Evolutionary conservation across 2,888 invertebrate species (phyloP), one percentile per base, ranked within the genome.

Genomic region (Tachina fera): DNA sequence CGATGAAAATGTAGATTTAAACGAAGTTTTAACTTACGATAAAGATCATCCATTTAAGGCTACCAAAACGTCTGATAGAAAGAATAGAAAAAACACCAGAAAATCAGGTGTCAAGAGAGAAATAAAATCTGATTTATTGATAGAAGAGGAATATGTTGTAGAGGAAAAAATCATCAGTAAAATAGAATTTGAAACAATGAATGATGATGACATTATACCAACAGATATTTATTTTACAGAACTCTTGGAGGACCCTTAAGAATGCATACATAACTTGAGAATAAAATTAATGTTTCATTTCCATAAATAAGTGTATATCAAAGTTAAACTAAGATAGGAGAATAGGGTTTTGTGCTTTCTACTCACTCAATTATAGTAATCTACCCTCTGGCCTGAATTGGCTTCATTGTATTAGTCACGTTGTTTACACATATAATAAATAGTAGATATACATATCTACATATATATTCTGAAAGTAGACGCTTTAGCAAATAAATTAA

Each of bases 181-280:
- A 22, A 51, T 74, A 19, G 49, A 67, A 39, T 22, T 60, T 45
- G 74, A 80, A 51, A 80, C 74, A 67, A 80, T 80, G 51, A 60
- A 49, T 41, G 56, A 9, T 61, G 75, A 51, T 45, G 8, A 53
- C 6, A 31, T 31, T 19, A 61, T 19, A 2, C n/a, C 16, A 3
- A 19, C n/a, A 41, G 65, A 67, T 56, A 88, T 90, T 67, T 91
- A 60, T 58, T 74, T 80, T 41, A 65, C 6, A 11, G 47, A 72
- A 49, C 14, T 70, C 13, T 78, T 78, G 53, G 51, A 45, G 16
- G 41, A 75, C 4, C 11, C 9, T 31, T 51, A 22, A 22, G 47
- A n/a, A 49, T 39, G 39, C 6, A 14, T 39, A 31, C 13, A 10
- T 31, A 31, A 0, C 5, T 6, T 31, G 0, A 31, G 6, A 31